phyloP scores from a whole-genome alignment of 2,797 vertebrate species.

The Apogon talboti region DNA sequence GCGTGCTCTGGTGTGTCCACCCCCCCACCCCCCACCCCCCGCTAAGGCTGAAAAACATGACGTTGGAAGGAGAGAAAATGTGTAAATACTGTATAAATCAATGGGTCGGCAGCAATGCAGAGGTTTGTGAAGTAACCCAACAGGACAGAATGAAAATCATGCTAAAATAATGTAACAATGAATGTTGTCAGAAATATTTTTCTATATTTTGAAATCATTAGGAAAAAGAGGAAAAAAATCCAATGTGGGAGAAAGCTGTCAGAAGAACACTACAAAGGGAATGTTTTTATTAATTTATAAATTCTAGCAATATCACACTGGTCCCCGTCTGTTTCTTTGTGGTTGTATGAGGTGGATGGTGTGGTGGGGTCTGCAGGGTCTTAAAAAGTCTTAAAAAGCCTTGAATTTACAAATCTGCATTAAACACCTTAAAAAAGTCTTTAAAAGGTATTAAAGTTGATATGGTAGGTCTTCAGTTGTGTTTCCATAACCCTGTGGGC shows the following conservation, averaged over 20 bases:
- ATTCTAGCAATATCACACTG: conserved; percentile 80
- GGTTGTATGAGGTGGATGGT: background rate
- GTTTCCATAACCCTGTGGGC: no score
- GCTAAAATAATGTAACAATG: conserved; percentile 73
- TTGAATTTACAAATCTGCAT: no score
- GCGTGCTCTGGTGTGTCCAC: conserved; percentile 64
- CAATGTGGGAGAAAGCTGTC: conserved; percentile 73
- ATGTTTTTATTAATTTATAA: conserved; percentile 91
- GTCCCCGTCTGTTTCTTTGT: conserved; percentile 65
- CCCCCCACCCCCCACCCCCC: background rate
- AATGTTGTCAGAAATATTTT: conserved; percentile 87
- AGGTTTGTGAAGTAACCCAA: conserved; percentile 60
- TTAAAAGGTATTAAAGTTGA: no score
- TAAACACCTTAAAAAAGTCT: no score
- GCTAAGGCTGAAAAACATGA: conserved; percentile 51
- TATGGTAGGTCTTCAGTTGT: no score
- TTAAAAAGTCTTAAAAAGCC: no score
- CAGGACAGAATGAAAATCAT: conserved; percentile 71
- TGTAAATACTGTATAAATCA: conserved; percentile 78
- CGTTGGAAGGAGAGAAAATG: conserved; percentile 41
- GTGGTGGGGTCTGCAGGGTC: no score
- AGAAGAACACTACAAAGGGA: conserved; percentile 86
- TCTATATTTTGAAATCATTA: conserved; percentile 82
- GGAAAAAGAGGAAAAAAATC: conserved; percentile 56
- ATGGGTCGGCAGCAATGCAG: conserved; percentile 39